Evolutionary conservation across 2,888 invertebrate genomes (phyloP).

Genomic region (Trachelus tabidus): DNA sequence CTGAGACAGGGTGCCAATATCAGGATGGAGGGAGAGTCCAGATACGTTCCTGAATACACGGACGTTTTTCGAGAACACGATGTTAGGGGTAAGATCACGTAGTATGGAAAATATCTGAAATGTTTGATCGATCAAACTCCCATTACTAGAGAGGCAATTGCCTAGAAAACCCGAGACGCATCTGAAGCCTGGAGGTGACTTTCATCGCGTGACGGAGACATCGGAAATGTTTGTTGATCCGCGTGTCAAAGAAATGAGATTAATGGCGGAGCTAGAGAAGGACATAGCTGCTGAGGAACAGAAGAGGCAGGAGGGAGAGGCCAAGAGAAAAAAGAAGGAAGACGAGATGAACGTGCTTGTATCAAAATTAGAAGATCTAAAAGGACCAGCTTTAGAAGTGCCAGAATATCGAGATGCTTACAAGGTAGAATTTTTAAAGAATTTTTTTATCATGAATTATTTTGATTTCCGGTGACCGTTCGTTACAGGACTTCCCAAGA

Average conservation of each 20-base stretch:
- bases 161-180: constrained; percentile 47
- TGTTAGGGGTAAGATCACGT: constrained; percentile 37
- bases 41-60: constrained; percentile 65
- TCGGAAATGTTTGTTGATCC: constrained; percentile 36
- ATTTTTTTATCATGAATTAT: neutral
- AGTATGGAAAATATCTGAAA: neutral
- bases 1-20: constrained; percentile 66
- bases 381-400: constrained; percentile 52
- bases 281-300: constrained; percentile 36
- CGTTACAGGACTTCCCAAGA: constrained; percentile 64
- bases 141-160: constrained; percentile 42
- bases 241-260: constrained; percentile 29
- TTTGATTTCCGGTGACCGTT: neutral
- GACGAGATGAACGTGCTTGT: constrained; percentile 55
- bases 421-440: constrained; percentile 40
- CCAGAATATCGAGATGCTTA: constrained; percentile 61
- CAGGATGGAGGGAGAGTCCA: constrained; percentile 67
- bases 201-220: constrained; percentile 36
- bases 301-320: constrained; percentile 28
- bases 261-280: constrained; percentile 35
- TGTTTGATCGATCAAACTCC: neutral
- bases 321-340: constrained; percentile 38
- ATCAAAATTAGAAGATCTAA: constrained; percentile 55
- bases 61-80: constrained; percentile 58
- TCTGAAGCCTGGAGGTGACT: constrained; percentile 45